Percentiles rank a stretch among this genome's conserved stretches.
Evolutionary conservation across 2,888 invertebrate species (phyloP).

Genomic region (Homarus gammarus): DNA sequence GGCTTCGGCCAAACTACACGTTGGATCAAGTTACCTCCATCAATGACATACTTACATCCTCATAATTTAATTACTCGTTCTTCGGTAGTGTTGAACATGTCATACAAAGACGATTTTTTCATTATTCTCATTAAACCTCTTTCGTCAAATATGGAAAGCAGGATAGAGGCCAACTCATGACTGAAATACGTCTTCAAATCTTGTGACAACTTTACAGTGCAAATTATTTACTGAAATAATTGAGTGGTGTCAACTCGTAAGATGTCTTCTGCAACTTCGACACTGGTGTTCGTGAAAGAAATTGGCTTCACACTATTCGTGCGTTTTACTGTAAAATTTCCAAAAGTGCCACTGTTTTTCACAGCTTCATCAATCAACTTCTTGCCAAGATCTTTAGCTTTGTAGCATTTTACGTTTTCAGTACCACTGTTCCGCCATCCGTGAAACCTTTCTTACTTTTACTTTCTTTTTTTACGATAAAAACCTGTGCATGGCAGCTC

Average conservation of each 20-base stretch:
- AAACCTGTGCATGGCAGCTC: no score
- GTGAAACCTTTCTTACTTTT: no score
- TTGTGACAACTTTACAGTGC: constrained; percentile 4
- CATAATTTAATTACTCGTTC: not conserved
- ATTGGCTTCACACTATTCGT: constrained; percentile 19
- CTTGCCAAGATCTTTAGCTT: no score
- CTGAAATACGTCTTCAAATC: not conserved
- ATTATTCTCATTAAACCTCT: constrained; percentile 26
- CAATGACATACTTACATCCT: constrained; percentile 64
- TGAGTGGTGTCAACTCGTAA: constrained; percentile 18
- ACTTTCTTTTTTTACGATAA: no score
- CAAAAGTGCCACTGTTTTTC: not conserved
- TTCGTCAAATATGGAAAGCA: not conserved
- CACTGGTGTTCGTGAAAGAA: not conserved
- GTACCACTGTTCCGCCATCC: no score
- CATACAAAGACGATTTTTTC: constrained; percentile 25
- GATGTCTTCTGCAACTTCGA: constrained; percentile 12
- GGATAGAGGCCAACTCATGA: constrained; percentile 2
- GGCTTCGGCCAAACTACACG: constrained; percentile 75
- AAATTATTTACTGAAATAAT: constrained; percentile 23
- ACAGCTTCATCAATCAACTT: no score
- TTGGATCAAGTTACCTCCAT: constrained; percentile 77
- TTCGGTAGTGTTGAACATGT: constrained; percentile 11
- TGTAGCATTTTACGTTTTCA: no score
- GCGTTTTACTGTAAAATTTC: constrained; percentile 1